These are phyloP conservation scores for Acleris laterana DNA, from an alignment of 2,888 invertebrate species.

Conservation along the genomic window DNA sequence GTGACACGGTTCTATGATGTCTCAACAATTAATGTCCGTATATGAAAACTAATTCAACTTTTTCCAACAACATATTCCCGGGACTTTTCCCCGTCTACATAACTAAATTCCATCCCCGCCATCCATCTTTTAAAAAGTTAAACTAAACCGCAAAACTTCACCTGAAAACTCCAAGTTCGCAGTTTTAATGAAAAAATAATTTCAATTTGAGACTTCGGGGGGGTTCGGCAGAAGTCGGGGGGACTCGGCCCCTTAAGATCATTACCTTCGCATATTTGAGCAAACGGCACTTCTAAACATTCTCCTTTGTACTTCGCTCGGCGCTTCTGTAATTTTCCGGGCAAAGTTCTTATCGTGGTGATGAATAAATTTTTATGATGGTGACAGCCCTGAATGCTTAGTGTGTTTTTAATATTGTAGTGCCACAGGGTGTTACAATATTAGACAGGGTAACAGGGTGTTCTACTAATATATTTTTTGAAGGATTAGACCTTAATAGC, in stretches of 20 bases:
- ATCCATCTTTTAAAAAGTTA: conserved; percentile 29
- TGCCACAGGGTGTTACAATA: too few relatives aligned
- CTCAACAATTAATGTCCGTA: too few relatives aligned
- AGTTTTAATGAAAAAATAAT: conserved; percentile 83
- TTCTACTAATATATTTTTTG: too few relatives aligned
- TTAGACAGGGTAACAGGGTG: too few relatives aligned
- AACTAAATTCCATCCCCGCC: conserved; percentile 17
- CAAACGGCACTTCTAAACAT: conserved; percentile 60
- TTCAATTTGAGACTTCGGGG: conserved; percentile 65
- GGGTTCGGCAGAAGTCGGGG: conserved; percentile 41
- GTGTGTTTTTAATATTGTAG: conserved; percentile 10
- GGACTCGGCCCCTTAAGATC: conserved; percentile 57
- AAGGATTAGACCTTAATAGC: too few relatives aligned
- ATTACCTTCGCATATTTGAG: conserved; percentile 75
- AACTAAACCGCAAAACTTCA: conserved; percentile 56
- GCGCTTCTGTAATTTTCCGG: conserved; percentile 23
- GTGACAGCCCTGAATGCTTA: background rate
- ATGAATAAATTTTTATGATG: conserved; percentile 27
- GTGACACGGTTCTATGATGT: too few relatives aligned
- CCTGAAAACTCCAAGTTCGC: conserved; percentile 68
- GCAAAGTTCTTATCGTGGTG: conserved; percentile 18
- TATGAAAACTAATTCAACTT: too few relatives aligned
- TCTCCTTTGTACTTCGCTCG: conserved; percentile 34
- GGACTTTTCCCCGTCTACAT: background rate
- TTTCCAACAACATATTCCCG: too few relatives aligned